Percentiles rank a stretch among this genome's conserved stretches.
phyloP scores from a whole-genome alignment of 1,140 invertebrate species.

The Melanaphis sacchari region DNA sequence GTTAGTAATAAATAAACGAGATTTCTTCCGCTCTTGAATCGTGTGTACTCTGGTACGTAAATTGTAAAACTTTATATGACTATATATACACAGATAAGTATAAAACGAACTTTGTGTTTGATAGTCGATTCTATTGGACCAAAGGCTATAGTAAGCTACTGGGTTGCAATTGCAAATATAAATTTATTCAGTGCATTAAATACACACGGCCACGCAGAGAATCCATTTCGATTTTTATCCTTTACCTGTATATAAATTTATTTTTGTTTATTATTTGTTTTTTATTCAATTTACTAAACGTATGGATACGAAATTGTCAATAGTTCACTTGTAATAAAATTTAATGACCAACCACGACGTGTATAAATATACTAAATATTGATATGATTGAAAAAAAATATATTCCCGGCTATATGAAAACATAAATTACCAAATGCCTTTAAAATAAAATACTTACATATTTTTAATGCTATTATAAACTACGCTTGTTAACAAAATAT shows the following conservation, averaged over 20 bases:
- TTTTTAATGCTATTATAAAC: neutral
- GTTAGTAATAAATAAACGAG: conserved; percentile 56
- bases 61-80: conserved; percentile 54
- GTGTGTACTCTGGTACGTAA: conserved; percentile 30
- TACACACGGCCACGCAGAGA: neutral
- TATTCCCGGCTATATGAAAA: neutral
- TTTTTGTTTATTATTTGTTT: conserved; percentile 35
- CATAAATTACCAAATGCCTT: neutral
- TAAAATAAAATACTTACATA: neutral
- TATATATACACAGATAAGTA: conserved; percentile 39
- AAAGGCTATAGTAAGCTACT: conserved; percentile 36
- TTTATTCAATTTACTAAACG: conserved; percentile 39
- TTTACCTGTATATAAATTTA: neutral
- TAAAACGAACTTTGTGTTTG: conserved; percentile 52
- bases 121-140: conserved; percentile 17
- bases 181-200: conserved; percentile 31
- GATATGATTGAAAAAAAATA: neutral
- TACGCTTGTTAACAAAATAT: neutral
- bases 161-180: conserved; percentile 26
- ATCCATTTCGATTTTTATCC: conserved; percentile 38
- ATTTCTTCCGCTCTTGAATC: conserved; percentile 44
- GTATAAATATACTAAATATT: neutral
- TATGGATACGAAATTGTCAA: neutral
- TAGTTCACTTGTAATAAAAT: neutral
- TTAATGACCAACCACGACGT: neutral